Conservation (phyloP, 2,797 vertebrate species). For the Selene dorsalis region DNA sequence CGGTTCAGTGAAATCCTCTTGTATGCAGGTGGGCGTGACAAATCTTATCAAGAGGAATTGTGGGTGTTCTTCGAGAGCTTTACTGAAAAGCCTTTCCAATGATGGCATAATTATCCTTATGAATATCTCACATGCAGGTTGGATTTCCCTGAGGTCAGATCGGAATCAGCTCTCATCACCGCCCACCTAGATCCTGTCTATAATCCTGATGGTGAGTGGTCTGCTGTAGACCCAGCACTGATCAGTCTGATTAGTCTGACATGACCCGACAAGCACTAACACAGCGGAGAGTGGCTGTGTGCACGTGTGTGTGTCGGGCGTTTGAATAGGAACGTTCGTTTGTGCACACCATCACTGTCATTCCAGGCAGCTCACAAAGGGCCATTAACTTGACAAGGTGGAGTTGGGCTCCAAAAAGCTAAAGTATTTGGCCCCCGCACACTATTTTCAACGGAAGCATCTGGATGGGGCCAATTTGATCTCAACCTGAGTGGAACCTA, state of each 20-base stretch:
- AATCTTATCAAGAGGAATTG: constrained; percentile 39
- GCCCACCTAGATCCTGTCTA: constrained; percentile 61
- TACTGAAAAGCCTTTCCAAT: constrained; percentile 45
- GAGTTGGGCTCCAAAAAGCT: constrained; percentile 67
- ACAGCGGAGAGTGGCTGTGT: constrained; percentile 32
- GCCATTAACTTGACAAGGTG: constrained; percentile 80
- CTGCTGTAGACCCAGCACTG: constrained; percentile 35
- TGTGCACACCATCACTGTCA: constrained; percentile 67
- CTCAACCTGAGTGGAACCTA: constrained; percentile 83
- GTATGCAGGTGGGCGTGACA: constrained; percentile 1
- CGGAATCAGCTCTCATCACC: constrained; percentile 64
- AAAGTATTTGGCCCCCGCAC: constrained; percentile 72
- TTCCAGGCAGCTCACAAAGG: constrained; percentile 70
- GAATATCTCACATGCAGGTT: constrained; percentile 64
- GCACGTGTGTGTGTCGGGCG: constrained; percentile 13
- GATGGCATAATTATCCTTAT: constrained; percentile 67
- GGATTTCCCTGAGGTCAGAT: constrained; percentile 58
- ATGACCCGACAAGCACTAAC: constrained; percentile 68
- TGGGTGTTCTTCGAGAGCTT: not conserved
- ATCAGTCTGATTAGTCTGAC: constrained; percentile 61
- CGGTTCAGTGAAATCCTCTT: constrained; percentile 30
- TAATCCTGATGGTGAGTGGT: constrained; percentile 67
- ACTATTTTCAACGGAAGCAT: constrained; percentile 86
- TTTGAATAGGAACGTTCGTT: constrained; percentile 53
- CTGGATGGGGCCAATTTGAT: constrained; percentile 85